phyloP scores from a whole-genome alignment of 2,797 vertebrate genomes.

The Coccyzus lansbergi region DNA sequence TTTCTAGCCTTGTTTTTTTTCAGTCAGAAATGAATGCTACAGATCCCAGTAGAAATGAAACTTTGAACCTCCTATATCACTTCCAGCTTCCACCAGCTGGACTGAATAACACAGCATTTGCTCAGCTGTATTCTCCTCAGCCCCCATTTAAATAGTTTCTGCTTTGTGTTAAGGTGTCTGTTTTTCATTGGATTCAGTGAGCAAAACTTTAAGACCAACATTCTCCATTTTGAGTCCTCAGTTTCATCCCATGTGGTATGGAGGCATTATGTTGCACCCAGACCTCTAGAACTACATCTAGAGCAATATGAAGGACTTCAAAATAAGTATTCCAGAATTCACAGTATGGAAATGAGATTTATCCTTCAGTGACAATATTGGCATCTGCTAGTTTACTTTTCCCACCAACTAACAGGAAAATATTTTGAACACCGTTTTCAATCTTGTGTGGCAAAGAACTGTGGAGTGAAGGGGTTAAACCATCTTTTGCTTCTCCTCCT shows the following conservation, averaged over 20 bases:
- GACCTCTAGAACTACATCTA: neutral
- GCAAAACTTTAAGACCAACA: neutral
- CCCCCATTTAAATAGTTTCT: neutral
- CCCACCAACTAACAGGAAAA: neutral
- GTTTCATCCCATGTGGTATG: neutral
- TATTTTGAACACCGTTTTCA: neutral
- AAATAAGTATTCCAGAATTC: neutral
- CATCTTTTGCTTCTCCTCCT: neutral
- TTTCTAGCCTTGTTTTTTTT: neutral
- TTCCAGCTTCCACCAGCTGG: slow-evolving; percentile 25
- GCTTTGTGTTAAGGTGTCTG: neutral
- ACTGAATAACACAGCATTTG: slow-evolving; percentile 8
- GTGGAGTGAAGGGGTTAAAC: neutral
- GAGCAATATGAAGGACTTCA: neutral
- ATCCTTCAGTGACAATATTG: neutral
- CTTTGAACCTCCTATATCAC: neutral
- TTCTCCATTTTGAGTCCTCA: neutral
- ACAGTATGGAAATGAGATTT: neutral
- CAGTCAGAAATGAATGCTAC: neutral
- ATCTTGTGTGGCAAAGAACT: neutral
- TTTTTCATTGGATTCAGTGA: neutral
- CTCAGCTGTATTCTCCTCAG: slow-evolving; percentile 9
- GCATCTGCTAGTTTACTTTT: neutral
- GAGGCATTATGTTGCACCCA: neutral
- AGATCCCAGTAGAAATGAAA: slow-evolving; percentile 25